These are phyloP conservation scores for Ruditapes philippinarum DNA, from an alignment of 1,140 invertebrate species.

Conservation along the genomic window DNA sequence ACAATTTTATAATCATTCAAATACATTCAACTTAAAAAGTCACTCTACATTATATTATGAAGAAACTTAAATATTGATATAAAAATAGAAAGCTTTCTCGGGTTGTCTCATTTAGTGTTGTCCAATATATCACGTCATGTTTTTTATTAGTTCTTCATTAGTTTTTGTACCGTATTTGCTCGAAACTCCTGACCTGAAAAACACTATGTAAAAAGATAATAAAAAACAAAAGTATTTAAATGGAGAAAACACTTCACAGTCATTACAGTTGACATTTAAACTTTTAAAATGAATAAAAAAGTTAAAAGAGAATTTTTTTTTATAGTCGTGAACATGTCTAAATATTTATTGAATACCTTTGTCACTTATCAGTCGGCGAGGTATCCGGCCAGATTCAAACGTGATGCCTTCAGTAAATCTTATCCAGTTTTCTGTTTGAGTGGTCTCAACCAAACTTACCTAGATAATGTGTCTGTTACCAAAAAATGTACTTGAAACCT, in stretches of 20 bases:
- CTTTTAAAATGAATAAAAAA: neutral
- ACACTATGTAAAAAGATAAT: neutral
- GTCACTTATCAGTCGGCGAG: too few species aligned
- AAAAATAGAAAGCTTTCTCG: too few species aligned
- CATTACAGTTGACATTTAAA: neutral
- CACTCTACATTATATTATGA: neutral
- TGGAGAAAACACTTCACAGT: too few species aligned
- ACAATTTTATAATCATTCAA: too few species aligned
- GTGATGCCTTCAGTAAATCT: too few species aligned
- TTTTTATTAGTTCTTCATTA: neutral
- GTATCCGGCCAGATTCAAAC: too few species aligned
- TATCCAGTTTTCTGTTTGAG: slow-evolving; percentile 23
- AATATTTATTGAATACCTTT: slow-evolving; percentile 5
- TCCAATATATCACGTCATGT: neutral
- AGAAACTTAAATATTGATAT: too few species aligned
- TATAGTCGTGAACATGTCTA: neutral
- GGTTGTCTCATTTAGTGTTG: neutral
- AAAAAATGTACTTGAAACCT: slow-evolving; percentile 90
- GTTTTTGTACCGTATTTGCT: neutral
- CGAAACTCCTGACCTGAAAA: neutral
- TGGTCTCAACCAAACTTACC: neutral
- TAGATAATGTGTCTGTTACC: too few species aligned
- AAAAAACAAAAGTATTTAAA: neutral
- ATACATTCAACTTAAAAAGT: neutral
- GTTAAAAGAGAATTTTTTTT: neutral